Percentiles rank a stretch among this genome's conserved stretches.
These are phyloP conservation scores for Aldrovandia affinis DNA, from an alignment of 2,797 vertebrate species.

Conservation along the genomic window DNA sequence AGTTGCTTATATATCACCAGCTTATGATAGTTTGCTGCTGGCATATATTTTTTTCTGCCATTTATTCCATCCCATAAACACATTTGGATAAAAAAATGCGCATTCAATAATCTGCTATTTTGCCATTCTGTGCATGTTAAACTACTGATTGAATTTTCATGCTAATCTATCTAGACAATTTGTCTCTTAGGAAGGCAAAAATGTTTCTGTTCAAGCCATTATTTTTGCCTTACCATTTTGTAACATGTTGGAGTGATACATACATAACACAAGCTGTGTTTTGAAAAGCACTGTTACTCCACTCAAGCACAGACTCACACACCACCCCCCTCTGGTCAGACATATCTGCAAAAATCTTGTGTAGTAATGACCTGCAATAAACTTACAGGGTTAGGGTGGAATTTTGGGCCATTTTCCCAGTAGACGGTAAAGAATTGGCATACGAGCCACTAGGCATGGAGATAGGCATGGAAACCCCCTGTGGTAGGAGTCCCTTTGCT, in stretches of 20 bases:
- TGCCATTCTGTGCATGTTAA: neutral
- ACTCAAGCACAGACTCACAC: neutral
- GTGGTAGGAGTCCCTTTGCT: neutral
- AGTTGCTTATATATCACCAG: neutral
- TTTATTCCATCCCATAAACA: neutral
- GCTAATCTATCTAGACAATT: neutral
- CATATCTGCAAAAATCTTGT: neutral
- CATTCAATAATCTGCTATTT: neutral
- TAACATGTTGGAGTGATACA: neutral
- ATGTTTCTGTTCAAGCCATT: neutral
- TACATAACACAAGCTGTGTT: neutral
- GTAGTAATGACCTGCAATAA: neutral
- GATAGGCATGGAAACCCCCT: neutral
- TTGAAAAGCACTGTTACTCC: neutral
- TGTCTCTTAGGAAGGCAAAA: neutral
- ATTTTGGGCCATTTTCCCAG: neutral
- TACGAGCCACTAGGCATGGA: neutral
- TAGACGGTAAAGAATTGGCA: neutral
- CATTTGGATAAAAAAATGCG: neutral
- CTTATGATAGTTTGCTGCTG: neutral
- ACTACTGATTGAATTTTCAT: neutral
- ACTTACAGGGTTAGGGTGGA: neutral
- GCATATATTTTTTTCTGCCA: neutral
- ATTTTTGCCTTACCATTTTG: neutral
- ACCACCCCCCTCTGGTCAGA: slow-evolving; percentile 2